These are phyloP conservation scores for Campoplex nolae DNA, from an alignment of 2,888 invertebrate species.

Conservation along the genomic window DNA sequence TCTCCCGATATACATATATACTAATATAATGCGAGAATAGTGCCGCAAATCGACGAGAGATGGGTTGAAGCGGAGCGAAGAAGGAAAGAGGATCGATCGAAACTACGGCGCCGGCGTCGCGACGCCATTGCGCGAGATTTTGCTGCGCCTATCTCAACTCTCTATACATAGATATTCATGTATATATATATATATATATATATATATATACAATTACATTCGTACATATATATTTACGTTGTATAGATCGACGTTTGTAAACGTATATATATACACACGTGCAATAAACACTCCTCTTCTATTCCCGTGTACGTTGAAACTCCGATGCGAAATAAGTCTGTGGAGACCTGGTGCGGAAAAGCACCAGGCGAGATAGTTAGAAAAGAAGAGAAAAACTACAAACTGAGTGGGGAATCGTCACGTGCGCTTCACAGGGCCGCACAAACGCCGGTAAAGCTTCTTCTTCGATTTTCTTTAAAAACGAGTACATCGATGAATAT, in stretches of 20 bases:
- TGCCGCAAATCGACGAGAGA: conserved; percentile 61
- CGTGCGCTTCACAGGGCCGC: conserved; percentile 59
- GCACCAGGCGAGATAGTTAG: conserved; percentile 12
- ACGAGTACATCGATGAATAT: background rate
- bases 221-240: background rate
- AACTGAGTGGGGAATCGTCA: conserved; percentile 36
- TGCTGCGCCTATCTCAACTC: conserved; percentile 56
- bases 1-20: background rate
- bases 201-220: background rate
- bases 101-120: conserved; percentile 82
- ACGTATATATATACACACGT: conserved; percentile 25
- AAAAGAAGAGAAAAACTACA: conserved; percentile 17
- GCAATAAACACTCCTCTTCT: background rate
- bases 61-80: conserved; percentile 38
- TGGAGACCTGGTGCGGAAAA: conserved; percentile 32
- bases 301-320: background rate
- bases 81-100: conserved; percentile 79
- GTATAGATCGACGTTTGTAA: conserved; percentile 27
- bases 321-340: conserved; percentile 1
- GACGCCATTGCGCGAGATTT: conserved; percentile 75
- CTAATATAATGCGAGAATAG: conserved; percentile 18
- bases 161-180: conserved; percentile 1
- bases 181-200: background rate
- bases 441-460: conserved; percentile 42
- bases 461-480: background rate